Evolutionary conservation across 2,888 invertebrate genomes (phyloP).

Genomic region (Periphyllus acericola): DNA sequence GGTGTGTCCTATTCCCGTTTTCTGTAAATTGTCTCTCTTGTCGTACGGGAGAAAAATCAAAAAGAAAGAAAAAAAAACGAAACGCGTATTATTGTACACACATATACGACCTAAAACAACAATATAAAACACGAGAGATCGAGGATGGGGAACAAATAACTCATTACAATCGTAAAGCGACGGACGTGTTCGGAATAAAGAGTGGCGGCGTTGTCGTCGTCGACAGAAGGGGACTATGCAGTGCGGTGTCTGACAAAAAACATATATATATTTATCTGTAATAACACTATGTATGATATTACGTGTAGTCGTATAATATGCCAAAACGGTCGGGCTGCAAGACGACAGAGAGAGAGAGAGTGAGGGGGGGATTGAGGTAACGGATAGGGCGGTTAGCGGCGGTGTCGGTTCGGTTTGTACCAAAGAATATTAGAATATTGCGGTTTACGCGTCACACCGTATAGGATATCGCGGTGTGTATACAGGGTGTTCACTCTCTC

Average conservation of each 20-base stretch:
- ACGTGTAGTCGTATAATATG: background rate
- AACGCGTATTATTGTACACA: background rate
- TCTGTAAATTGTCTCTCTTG: conserved; percentile 59
- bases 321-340: conserved; percentile 22
- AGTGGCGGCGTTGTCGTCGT: background rate
- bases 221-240: background rate
- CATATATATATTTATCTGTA: background rate
- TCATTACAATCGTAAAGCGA: conserved; percentile 61
- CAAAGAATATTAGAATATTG: background rate
- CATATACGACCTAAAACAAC: conserved; percentile 37
- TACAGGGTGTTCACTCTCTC: background rate
- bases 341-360: background rate
- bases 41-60: conserved; percentile 17
- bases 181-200: conserved; percentile 60
- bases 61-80: background rate
- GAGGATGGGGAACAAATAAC: conserved; percentile 58
- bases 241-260: conserved; percentile 8
- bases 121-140: conserved; percentile 33
- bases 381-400: too few relatives aligned
- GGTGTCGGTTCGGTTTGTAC: background rate
- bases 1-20: background rate
- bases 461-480: background rate
- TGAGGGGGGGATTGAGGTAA: background rate
- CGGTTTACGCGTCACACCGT: background rate
- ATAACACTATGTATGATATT: background rate